Conservation (phyloP, 2,888 invertebrate genomes). For the Pemphredon lugubris region DNA sequence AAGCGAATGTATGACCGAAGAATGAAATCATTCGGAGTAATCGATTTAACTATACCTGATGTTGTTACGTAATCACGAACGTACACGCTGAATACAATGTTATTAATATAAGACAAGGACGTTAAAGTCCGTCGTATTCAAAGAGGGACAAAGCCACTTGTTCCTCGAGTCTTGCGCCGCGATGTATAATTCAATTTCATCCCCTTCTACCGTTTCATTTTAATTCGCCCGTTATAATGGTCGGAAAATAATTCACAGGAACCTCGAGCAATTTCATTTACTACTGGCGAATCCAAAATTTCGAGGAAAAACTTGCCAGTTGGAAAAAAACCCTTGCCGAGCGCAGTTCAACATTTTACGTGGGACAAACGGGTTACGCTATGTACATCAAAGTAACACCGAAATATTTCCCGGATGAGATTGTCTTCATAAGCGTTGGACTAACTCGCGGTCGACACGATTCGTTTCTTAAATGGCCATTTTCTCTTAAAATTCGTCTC, state of each 20-base stretch:
- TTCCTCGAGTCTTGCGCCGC: too few species aligned
- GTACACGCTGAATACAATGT: not conserved
- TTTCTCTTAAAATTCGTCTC: constrained; percentile 75
- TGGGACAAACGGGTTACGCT: constrained; percentile 75
- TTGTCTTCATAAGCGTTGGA: constrained; percentile 76
- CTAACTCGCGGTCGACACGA: constrained; percentile 78
- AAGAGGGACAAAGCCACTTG: too few species aligned
- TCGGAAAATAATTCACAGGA: constrained; percentile 50
- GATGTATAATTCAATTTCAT: too few species aligned
- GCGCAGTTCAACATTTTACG: constrained; percentile 79
- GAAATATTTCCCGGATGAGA: constrained; percentile 75
- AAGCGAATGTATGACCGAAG: not conserved
- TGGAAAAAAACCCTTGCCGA: constrained; percentile 77
- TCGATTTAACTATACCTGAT: not conserved
- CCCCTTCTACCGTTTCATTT: too few species aligned
- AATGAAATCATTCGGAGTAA: not conserved
- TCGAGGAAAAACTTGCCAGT: constrained; percentile 76
- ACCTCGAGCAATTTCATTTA: constrained; percentile 72
- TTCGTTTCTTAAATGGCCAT: constrained; percentile 79
- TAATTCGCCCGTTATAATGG: too few species aligned
- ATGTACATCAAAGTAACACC: constrained; percentile 80
- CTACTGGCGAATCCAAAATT: constrained; percentile 78
- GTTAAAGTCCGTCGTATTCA: too few species aligned
- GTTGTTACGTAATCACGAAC: constrained; percentile 1
- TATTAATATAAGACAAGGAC: too few species aligned